Evolutionary conservation across 92 coral and sea anemone species (phyloP).

Genomic region (Phenganax marumi): DNA sequence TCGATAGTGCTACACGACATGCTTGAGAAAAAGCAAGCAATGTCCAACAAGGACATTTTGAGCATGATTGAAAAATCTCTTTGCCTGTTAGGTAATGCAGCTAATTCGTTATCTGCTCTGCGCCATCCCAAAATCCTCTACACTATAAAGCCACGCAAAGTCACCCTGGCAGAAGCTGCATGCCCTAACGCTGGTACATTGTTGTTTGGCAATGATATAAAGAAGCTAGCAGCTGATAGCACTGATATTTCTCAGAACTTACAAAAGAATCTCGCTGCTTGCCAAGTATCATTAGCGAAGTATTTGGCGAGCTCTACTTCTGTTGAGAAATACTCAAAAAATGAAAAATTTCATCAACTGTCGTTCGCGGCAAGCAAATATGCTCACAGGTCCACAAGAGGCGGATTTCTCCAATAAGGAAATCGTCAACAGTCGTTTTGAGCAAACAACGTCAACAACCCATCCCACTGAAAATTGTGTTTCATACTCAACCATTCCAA

Average conservation of each 20-base stretch:
- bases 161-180: too few species aligned
- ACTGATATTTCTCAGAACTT: too few species aligned
- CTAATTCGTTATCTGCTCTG: neutral
- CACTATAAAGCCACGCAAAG: slow-evolving; percentile 7
- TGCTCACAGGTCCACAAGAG: too few species aligned
- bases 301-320: too few species aligned
- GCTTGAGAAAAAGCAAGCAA: neutral
- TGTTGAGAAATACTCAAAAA: too few species aligned
- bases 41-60: neutral
- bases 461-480: slow-evolving; percentile 10
- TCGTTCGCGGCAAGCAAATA: too few species aligned
- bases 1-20: neutral
- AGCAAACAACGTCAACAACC: neutral
- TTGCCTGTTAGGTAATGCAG: neutral
- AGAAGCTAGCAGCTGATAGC: too few species aligned
- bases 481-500: slow-evolving; percentile 4
- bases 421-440: neutral
- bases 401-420: too few species aligned
- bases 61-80: neutral
- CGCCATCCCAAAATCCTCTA: neutral
- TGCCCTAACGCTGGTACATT: too few species aligned
- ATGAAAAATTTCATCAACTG: too few species aligned
- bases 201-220: too few species aligned
- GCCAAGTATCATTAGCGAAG: neutral
- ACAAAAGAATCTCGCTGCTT: neutral